A percentile compares a stretch with the other conserved stretches of the same genome.
These are phyloP conservation scores for Megaustenia siamemsis DNA, from an alignment of 2,888 invertebrate species.

Conservation along the genomic window DNA sequence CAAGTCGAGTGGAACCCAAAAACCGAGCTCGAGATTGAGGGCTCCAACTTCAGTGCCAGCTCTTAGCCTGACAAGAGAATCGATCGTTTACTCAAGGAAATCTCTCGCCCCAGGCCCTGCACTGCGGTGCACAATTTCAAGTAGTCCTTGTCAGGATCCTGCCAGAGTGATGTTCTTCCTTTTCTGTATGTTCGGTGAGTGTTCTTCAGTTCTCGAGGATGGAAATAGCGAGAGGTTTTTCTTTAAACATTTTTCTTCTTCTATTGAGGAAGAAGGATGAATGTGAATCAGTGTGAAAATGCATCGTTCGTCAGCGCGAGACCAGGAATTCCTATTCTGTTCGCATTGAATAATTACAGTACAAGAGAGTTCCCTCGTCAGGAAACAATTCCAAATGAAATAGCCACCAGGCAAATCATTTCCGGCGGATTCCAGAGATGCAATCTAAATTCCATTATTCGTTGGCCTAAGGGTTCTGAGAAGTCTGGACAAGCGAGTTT, in stretches of 20 bases:
- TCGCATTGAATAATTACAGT: conserved; percentile 36
- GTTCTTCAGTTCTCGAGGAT: not conserved
- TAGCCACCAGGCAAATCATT: conserved; percentile 42
- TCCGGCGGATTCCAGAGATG: conserved; percentile 39
- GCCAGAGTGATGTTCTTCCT: conserved; percentile 3
- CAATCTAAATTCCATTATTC: conserved; percentile 48
- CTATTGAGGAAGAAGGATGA: not conserved
- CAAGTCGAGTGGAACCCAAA: conserved; percentile 10
- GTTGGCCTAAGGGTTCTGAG: conserved; percentile 19
- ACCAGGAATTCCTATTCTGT: conserved; percentile 23
- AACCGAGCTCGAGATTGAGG: not conserved
- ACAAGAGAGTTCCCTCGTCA: conserved; percentile 25
- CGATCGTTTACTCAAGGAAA: conserved; percentile 38
- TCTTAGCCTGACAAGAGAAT: conserved; percentile 16
- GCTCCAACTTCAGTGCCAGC: not conserved
- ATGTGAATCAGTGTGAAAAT: conserved; percentile 21
- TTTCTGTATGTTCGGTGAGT: not conserved
- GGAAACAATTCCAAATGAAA: conserved; percentile 44
- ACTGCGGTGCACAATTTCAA: conserved; percentile 19
- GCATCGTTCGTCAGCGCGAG: conserved; percentile 22
- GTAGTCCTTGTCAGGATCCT: not conserved
- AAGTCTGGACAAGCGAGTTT: conserved; percentile 19
- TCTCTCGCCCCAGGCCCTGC: conserved; percentile 13
- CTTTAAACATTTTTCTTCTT: not conserved
- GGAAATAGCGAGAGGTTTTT: not conserved